A percentile compares a stretch with the other conserved stretches of the same genome.
Conservation (phyloP, 1,140 invertebrate genomes). For the Caenorhabditis inopinata region DNA sequence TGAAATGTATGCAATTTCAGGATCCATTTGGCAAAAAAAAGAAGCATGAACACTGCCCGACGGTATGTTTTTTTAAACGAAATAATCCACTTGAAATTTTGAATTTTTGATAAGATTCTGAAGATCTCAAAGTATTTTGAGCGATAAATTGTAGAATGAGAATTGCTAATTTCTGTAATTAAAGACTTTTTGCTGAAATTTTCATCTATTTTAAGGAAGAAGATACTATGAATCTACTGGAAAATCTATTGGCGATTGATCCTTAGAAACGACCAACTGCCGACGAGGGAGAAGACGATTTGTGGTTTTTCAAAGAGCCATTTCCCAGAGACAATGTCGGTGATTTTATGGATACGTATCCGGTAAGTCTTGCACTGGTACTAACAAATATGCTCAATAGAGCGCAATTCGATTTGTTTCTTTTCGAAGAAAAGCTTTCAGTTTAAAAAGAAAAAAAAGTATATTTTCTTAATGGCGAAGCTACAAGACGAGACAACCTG, state of each 20-base stretch:
- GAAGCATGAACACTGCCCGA: neutral
- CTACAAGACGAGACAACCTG: neutral
- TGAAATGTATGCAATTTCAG: neutral
- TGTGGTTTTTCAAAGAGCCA: conserved; percentile 93
- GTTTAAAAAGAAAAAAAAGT: no score
- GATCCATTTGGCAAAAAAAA: neutral
- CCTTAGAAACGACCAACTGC: conserved; percentile 86
- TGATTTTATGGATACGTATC: conserved; percentile 54
- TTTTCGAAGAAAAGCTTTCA: no score
- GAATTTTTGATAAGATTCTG: neutral
- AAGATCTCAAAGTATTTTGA: conserved; percentile 69
- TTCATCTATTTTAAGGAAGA: conserved; percentile 76
- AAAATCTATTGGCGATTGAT: conserved; percentile 86
- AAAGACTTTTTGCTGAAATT: no score
- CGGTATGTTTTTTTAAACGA: neutral
- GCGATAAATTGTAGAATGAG: no score
- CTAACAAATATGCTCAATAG: neutral
- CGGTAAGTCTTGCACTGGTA: conserved; percentile 28
- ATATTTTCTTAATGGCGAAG: neutral
- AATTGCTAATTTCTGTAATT: no score
- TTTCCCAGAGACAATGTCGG: conserved; percentile 73
- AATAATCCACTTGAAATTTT: neutral
- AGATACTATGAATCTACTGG: conserved; percentile 86
- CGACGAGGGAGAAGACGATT: conserved; percentile 87
- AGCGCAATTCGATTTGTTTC: no score